Evolutionary conservation across 2,888 invertebrate species (phyloP), one percentile per base, ranked within the genome.

Genomic region (Alitta virens): DNA sequence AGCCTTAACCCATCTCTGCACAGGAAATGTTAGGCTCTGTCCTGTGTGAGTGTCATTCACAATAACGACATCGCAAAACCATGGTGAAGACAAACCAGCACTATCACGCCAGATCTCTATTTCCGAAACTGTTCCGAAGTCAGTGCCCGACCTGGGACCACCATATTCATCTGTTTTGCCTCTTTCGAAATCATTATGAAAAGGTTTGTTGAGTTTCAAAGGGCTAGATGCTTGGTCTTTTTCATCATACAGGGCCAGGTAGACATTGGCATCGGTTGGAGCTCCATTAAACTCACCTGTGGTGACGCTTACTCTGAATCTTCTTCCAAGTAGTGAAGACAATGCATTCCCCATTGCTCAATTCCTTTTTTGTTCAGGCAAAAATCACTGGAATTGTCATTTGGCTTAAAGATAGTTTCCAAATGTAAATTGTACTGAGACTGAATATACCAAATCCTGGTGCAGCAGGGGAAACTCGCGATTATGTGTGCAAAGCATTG

Each of bases 261-360:
- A 75, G 3, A 84, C 78, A 59, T 81, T 81, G 25, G 82, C 82
- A 63, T 83, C 82, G 0, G 81, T 81, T 1, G 80, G 81, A 0
- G 83, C 77, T 21, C 75, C 73, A 63, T 77, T 78, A 33, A 75
- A 73, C 67, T 84, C 83, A 0, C 84, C 83, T 0, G 84, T 84
- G 42, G 75, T 75, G 5, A 84, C 82, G 62, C 78, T 78, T 3
- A 83, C 72, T 64, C 69, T 67, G 62, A 33, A 33, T 33, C 33
- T 33, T 12, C 12, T 33, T 5, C 33, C 33, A 33, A 33, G 12
- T 12, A 33, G 12, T 7, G 33, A 33, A 12, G 33, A 33, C 33
- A 33, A 33, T 12, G 5, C 33, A 33, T 33, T 33, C 33, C 33
- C 33, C 33, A 33, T 33, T 5, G 12, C 12, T 12, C 7, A 7